These are phyloP conservation scores for Gadus macrocephalus DNA, from an alignment of 2,113 vertebrate species.

Conservation along the genomic window DNA sequence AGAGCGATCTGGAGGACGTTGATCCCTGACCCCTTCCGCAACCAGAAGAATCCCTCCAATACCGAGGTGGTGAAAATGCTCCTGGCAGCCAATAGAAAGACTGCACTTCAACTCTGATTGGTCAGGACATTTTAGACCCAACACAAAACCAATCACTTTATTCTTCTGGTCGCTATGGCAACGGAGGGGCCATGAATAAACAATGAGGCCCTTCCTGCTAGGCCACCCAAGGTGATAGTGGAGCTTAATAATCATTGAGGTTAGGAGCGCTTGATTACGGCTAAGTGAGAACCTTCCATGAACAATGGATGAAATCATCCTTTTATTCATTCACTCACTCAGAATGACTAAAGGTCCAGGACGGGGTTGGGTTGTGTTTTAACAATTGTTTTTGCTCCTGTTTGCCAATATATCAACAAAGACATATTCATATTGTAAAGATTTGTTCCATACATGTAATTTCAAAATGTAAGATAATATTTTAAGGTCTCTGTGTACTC, in stretches of 20 bases:
- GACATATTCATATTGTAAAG: constrained; percentile 88
- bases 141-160: constrained; percentile 46
- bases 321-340: constrained; percentile 63
- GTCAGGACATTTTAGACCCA: constrained; percentile 52
- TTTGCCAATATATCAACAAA: constrained; percentile 78
- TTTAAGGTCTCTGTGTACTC: constrained; percentile 73
- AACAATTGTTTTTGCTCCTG: constrained; percentile 76
- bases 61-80: constrained; percentile 56
- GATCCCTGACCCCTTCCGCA: constrained; percentile 83
- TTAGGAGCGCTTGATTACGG: constrained; percentile 33
- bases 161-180: constrained; percentile 46
- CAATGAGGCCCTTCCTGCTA: constrained; percentile 55
- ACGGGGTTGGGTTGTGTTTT: constrained; percentile 62
- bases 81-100: constrained; percentile 52
- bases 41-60: constrained; percentile 38
- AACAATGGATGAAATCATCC: constrained; percentile 56
- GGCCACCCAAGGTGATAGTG: constrained; percentile 43
- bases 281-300: constrained; percentile 46
- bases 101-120: constrained; percentile 63
- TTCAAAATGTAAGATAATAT: constrained; percentile 90
- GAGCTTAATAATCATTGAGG: constrained; percentile 50
- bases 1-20: constrained; percentile 95
- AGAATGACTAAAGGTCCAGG: constrained; percentile 48
- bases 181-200: constrained; percentile 58
- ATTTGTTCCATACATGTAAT: constrained; percentile 81